Percentiles rank a stretch among this genome's conserved stretches.
These are phyloP conservation scores for Drosophila parvula DNA, from an alignment of 1,140 invertebrate genomes.

Conservation along the genomic window DNA sequence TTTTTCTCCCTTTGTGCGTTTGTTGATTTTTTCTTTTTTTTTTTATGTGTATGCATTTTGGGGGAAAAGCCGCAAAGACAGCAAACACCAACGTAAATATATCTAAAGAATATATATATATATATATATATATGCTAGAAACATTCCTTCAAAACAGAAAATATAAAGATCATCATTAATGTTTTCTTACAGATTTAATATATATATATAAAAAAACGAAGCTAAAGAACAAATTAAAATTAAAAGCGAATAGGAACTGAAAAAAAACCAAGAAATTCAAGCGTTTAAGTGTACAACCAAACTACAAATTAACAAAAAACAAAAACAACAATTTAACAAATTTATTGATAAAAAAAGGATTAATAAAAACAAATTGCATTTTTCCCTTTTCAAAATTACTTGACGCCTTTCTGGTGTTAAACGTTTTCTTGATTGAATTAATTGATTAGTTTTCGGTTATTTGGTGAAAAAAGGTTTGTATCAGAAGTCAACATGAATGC, in stretches of 20 bases:
- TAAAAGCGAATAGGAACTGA: conserved; percentile 39
- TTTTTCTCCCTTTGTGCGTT: conserved; percentile 10
- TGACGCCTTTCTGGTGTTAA: background rate
- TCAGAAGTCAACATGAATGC: background rate
- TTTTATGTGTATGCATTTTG: conserved; percentile 18
- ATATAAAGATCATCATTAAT: conserved; percentile 51
- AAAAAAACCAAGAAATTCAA: conserved; percentile 13
- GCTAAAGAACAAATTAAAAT: conserved; percentile 19
- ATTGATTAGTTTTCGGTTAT: background rate
- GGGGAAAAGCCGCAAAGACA: background rate
- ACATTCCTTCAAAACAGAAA: conserved; percentile 42
- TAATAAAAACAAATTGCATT: conserved; percentile 63
- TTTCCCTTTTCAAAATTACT: conserved; percentile 71
- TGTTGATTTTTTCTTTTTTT: conserved; percentile 12
- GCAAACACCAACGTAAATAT: conserved; percentile 13
- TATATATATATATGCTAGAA: conserved; percentile 9
- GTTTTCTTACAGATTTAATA: conserved; percentile 70
- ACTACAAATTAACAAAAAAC: conserved; percentile 47
- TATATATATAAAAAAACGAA: conserved; percentile 24
- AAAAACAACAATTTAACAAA: conserved; percentile 50
- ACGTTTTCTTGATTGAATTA: too few relatives aligned
- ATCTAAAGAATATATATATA: conserved; percentile 15
- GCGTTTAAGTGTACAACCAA: conserved; percentile 44
- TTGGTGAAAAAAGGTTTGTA: background rate
- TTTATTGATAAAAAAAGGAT: conserved; percentile 70